These are phyloP conservation scores for Chlorops oryzae DNA, from an alignment of 1,140 invertebrate genomes.

Conservation along the genomic window DNA sequence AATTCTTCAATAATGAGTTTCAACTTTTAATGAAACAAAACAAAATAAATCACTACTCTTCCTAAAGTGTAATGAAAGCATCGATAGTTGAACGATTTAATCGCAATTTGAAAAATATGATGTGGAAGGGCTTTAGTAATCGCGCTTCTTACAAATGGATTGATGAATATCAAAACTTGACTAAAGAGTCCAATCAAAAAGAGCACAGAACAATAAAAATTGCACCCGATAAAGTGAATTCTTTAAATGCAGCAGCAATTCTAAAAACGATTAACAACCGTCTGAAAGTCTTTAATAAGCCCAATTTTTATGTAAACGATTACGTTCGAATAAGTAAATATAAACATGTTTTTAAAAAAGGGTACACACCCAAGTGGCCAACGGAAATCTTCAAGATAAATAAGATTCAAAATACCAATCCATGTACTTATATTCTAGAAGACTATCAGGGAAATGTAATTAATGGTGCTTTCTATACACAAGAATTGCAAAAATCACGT, in stretches of 20 bases:
- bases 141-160: conserved; percentile 46
- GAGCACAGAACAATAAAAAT: conserved; percentile 47
- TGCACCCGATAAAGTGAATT: conserved; percentile 38
- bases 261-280: conserved; percentile 17
- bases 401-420: conserved; percentile 33
- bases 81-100: conserved; percentile 49
- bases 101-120: conserved; percentile 48
- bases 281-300: conserved; percentile 24
- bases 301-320: conserved; percentile 32
- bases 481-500: conserved; percentile 32
- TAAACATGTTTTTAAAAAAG: conserved; percentile 45
- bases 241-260: conserved; percentile 28
- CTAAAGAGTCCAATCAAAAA: conserved; percentile 47
- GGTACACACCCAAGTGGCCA: conserved; percentile 46
- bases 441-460: conserved; percentile 31
- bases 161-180: conserved; percentile 37
- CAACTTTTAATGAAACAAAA: no score
- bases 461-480: conserved; percentile 41
- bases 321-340: conserved; percentile 41
- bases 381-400: conserved; percentile 45
- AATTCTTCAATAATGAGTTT: no score
- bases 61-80: conserved; percentile 48
- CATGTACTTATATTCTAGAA: conserved; percentile 35
- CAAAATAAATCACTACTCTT: conserved; percentile 47
- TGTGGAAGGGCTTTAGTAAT: conserved; percentile 48